Percentiles rank a stretch among this genome's conserved stretches.
Evolutionary conservation across 1,140 invertebrate species (phyloP).

Genomic region (Microplitis mediator): DNA sequence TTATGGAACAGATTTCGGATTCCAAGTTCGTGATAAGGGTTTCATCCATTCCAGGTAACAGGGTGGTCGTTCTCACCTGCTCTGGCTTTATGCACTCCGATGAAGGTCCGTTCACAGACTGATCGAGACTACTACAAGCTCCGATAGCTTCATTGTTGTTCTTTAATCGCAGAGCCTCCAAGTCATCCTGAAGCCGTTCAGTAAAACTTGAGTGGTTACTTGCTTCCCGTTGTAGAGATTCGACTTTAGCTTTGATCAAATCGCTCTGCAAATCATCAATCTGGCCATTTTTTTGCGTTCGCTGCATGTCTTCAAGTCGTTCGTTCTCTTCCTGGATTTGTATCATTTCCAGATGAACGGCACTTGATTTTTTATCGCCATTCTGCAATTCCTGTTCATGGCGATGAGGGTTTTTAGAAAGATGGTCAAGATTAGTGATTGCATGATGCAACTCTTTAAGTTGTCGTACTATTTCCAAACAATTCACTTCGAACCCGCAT

Average conservation of each 20-base stretch:
- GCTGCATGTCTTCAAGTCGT: constrained; percentile 56
- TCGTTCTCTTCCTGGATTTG: constrained; percentile 61
- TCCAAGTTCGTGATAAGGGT: constrained; percentile 48
- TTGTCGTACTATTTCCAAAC: constrained; percentile 64
- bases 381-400: constrained; percentile 57
- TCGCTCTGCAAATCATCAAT: constrained; percentile 49
- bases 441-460: constrained; percentile 66
- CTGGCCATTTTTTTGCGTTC: constrained; percentile 48
- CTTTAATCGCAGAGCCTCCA: constrained; percentile 73
- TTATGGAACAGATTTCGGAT: constrained; percentile 48
- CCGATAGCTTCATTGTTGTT: constrained; percentile 65
- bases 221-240: constrained; percentile 48
- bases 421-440: constrained; percentile 63
- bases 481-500: constrained; percentile 33
- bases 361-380: constrained; percentile 36
- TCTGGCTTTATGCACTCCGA: constrained; percentile 47
- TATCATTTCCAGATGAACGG: constrained; percentile 42
- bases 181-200: constrained; percentile 63
- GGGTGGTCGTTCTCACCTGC: constrained; percentile 43
- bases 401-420: constrained; percentile 56
- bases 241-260: constrained; percentile 54
- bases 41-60: constrained; percentile 54
- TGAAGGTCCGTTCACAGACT: constrained; percentile 47
- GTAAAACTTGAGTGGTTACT: constrained; percentile 42
- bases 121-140: constrained; percentile 47